A percentile compares a stretch with the other conserved stretches of the same genome.
These are phyloP conservation scores for Aspidiotus rigidus DNA, from an alignment of 2,888 invertebrate species.

Conservation along the genomic window DNA sequence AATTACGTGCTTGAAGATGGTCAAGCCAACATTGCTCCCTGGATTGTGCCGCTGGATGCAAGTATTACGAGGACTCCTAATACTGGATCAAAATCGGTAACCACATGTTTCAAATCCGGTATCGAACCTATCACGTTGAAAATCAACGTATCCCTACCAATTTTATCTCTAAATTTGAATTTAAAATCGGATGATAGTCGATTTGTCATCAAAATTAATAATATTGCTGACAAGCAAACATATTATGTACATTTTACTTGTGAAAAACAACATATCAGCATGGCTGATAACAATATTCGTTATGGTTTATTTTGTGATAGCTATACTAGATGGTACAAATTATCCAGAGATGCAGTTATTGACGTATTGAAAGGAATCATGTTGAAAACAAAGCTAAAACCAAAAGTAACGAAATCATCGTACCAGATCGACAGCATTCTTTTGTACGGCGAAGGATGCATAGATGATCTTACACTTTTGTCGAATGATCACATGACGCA, in stretches of 20 bases:
- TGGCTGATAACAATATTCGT: constrained; percentile 30
- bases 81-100: constrained; percentile 5
- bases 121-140: constrained; percentile 8
- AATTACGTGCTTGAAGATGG: constrained; percentile 66
- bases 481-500: constrained; percentile 79
- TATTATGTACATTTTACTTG: constrained; percentile 37
- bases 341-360: constrained; percentile 78
- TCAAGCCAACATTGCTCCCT: constrained; percentile 53
- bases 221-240: constrained; percentile 4
- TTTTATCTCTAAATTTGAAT: constrained; percentile 26
- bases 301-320: constrained; percentile 63
- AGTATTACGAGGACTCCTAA: background rate
- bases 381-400: constrained; percentile 55
- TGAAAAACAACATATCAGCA: constrained; percentile 35
- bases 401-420: constrained; percentile 60
- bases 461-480: constrained; percentile 69
- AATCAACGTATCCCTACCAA: constrained; percentile 10
- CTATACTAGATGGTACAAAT: constrained; percentile 46
- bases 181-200: constrained; percentile 11
- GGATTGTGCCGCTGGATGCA: constrained; percentile 55
- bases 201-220: constrained; percentile 10
- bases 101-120: constrained; percentile 10
- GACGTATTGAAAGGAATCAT: constrained; percentile 76
- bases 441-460: constrained; percentile 60
- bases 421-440: constrained; percentile 57